These are phyloP conservation scores for Caradrina clavipalpis DNA, from an alignment of 2,888 invertebrate genomes.

Conservation along the genomic window DNA sequence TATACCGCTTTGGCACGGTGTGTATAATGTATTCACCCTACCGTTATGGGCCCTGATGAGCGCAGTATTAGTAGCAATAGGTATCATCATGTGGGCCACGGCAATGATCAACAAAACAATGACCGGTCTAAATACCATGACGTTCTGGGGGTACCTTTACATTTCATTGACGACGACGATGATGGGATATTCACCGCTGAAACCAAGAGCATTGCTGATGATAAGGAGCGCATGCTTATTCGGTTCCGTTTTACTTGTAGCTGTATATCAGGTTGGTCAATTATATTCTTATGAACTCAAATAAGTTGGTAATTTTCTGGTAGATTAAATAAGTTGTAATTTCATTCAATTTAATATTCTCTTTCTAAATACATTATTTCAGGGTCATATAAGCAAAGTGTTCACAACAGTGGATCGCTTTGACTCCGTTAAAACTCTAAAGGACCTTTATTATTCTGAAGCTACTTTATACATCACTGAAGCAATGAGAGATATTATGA, in stretches of 20 bases:
- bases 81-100: conserved; percentile 66
- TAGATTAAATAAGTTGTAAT: background rate
- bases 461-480: conserved; percentile 65
- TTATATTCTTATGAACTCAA: background rate
- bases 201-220: conserved; percentile 60
- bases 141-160: conserved; percentile 58
- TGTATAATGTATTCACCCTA: conserved; percentile 49
- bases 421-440: conserved; percentile 62
- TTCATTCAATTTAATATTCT: too few relatives aligned
- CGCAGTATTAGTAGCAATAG: conserved; percentile 51
- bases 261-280: conserved; percentile 74
- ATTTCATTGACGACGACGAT: conserved; percentile 62
- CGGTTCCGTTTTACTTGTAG: conserved; percentile 68
- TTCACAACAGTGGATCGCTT: conserved; percentile 71
- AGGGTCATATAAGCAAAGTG: conserved; percentile 75
- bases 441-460: conserved; percentile 63
- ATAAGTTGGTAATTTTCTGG: background rate
- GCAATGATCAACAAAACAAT: conserved; percentile 50
- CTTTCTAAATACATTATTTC: conserved; percentile 35
- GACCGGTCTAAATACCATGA: conserved; percentile 19
- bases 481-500: conserved; percentile 63
- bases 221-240: conserved; percentile 69
- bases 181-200: conserved; percentile 69
- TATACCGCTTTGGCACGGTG: conserved; percentile 75
- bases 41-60: conserved; percentile 53